Evolutionary conservation across 2,888 invertebrate genomes (phyloP).

Genomic region (Lochmaea capreae): DNA sequence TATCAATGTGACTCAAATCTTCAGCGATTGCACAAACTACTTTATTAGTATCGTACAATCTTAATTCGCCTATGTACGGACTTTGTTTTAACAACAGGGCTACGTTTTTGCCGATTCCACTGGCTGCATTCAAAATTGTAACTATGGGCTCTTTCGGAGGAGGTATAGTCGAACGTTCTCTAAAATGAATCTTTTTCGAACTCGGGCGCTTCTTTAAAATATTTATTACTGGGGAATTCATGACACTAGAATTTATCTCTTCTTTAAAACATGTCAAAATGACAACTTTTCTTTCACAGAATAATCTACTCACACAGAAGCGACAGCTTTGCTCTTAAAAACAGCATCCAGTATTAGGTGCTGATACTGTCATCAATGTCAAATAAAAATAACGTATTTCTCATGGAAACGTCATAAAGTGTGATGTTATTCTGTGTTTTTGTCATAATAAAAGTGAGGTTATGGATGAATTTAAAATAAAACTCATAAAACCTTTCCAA

Average conservation of each 20-base stretch:
- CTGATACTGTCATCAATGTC: too few relatives aligned
- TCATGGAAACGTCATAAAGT: too few relatives aligned
- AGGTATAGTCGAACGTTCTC: slow-evolving; percentile 16
- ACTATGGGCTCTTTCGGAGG: slow-evolving; percentile 41
- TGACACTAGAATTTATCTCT: slow-evolving; percentile 28
- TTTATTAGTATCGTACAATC: slow-evolving; percentile 57
- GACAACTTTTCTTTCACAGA: not conserved
- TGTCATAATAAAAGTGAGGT: too few relatives aligned
- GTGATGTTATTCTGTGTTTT: too few relatives aligned
- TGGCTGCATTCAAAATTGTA: slow-evolving; percentile 49
- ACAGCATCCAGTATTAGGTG: too few relatives aligned
- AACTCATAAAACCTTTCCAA: not conserved
- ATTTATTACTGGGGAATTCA: slow-evolving; percentile 16
- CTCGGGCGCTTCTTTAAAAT: not conserved
- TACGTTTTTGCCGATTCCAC: slow-evolving; percentile 51
- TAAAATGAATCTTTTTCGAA: not conserved
- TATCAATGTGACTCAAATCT: slow-evolving; percentile 62
- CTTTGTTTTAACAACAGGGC: slow-evolving; percentile 60
- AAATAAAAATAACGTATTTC: too few relatives aligned
- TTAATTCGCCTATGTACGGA: slow-evolving; percentile 56
- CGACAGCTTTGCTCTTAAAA: too few relatives aligned
- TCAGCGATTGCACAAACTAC: slow-evolving; percentile 54
- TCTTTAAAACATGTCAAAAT: not conserved
- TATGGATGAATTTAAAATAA: not conserved
- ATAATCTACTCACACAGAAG: not conserved